Evolutionary conservation across 2,888 invertebrate genomes (phyloP).

Genomic region (Papilio protenor): DNA sequence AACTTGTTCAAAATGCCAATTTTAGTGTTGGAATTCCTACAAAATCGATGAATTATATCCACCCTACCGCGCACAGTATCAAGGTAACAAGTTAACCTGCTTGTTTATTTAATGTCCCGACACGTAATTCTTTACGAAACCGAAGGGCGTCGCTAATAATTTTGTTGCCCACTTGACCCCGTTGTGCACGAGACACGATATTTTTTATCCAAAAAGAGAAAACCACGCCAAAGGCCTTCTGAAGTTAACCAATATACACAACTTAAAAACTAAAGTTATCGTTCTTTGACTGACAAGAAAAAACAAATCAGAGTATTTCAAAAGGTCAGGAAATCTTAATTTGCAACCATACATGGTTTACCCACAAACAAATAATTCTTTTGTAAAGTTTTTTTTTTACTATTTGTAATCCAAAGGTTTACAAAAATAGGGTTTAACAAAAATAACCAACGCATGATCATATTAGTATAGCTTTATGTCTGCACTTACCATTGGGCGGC

Average conservation of each 20-base stretch:
- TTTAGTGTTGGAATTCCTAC: background rate
- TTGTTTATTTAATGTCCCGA: conserved; percentile 26
- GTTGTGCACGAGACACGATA: background rate
- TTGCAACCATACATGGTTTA: too few relatives aligned
- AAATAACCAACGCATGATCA: too few relatives aligned
- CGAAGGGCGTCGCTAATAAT: conserved; percentile 34
- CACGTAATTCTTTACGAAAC: conserved; percentile 38
- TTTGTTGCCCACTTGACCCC: conserved; percentile 14
- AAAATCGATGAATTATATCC: background rate
- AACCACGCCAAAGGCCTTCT: background rate
- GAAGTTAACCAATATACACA: background rate
- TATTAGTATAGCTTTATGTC: background rate
- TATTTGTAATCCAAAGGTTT: too few relatives aligned
- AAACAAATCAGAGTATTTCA: background rate
- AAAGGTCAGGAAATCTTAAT: background rate
- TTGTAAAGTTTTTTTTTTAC: too few relatives aligned
- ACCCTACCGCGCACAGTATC: conserved; percentile 9
- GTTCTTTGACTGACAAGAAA: background rate
- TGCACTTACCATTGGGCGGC: conserved; percentile 91
- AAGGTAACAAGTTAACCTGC: conserved; percentile 21
- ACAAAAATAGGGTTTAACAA: too few relatives aligned
- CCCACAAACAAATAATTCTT: too few relatives aligned
- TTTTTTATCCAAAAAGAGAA: conserved; percentile 1
- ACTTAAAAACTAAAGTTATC: background rate
- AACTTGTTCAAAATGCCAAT: too few relatives aligned